Percentiles rank a stretch among this genome's conserved stretches.
Conservation (phyloP, 2,113 vertebrate species). For the Ciconia stormi region DNA sequence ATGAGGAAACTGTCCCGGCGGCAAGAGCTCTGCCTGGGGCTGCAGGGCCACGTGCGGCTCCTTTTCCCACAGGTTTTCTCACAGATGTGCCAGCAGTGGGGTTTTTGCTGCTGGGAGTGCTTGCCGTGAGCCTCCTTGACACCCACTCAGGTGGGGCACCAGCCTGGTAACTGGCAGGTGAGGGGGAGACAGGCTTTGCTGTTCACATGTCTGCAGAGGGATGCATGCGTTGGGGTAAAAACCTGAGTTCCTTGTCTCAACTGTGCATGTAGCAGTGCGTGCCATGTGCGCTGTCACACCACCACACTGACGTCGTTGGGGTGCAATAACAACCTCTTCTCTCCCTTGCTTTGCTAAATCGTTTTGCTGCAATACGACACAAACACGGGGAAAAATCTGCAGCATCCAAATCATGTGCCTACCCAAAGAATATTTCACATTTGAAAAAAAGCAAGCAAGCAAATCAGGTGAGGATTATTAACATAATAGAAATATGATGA, state of each 20-base stretch:
- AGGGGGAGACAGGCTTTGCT: background rate
- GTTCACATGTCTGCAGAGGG: background rate
- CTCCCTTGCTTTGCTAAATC: background rate
- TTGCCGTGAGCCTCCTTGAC: background rate
- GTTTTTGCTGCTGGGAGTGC: background rate
- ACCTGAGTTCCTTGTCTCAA: background rate
- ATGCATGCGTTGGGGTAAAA: rapidly evolving
- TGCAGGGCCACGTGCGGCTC: rapidly evolving
- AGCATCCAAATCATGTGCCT: background rate
- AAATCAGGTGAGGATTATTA: background rate
- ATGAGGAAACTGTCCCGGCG: background rate
- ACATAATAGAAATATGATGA: background rate
- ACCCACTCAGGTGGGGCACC: background rate
- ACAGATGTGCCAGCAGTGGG: background rate
- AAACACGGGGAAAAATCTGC: background rate
- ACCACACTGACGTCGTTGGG: background rate
- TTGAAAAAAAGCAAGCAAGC: background rate
- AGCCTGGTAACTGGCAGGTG: background rate
- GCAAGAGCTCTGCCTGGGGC: background rate
- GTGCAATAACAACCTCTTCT: background rate
- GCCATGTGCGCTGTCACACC: background rate
- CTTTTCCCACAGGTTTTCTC: background rate
- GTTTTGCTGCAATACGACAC: background rate
- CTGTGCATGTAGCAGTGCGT: rapidly evolving
- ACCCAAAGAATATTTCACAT: background rate